These are phyloP conservation scores for Oscheius sp. DNA, from an alignment of 2,888 invertebrate species.

Conservation along the genomic window DNA sequence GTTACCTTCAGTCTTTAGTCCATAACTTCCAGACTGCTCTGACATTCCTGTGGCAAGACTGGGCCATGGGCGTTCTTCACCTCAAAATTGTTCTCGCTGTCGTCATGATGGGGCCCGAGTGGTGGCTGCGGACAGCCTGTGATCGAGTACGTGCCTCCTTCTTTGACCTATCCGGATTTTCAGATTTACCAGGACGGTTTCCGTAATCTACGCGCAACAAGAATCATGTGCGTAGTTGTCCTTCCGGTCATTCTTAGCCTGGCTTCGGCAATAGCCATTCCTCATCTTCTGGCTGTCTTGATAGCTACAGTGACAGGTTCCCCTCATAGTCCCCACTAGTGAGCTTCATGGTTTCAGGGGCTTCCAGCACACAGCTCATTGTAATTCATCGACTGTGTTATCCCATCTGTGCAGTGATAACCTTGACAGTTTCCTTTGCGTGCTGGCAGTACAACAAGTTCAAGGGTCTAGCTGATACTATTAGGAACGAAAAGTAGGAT, in stretches of 20 bases:
- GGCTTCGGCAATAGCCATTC: conserved; percentile 89
- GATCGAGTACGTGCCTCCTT: conserved; percentile 79
- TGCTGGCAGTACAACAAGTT: conserved; percentile 91
- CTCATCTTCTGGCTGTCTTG: conserved; percentile 88
- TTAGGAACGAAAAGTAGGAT: conserved; percentile 92
- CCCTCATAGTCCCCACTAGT: not conserved
- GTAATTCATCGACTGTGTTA: conserved; percentile 15
- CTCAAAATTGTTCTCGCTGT: conserved; percentile 96
- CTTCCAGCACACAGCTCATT: conserved; percentile 12
- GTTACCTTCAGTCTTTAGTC: conserved; percentile 74
- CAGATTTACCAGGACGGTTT: conserved; percentile 90
- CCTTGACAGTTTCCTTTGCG: not conserved
- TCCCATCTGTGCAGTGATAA: not conserved
- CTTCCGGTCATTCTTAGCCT: conserved; percentile 89
- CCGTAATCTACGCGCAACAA: conserved; percentile 88
- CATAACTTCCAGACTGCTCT: conserved; percentile 78
- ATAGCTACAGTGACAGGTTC: conserved; percentile 63
- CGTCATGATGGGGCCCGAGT: conserved; percentile 95
- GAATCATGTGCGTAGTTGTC: conserved; percentile 84
- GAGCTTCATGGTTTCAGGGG: conserved; percentile 3
- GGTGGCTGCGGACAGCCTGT: conserved; percentile 91
- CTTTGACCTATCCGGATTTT: conserved; percentile 27
- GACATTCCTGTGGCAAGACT: conserved; percentile 83
- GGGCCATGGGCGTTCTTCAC: conserved; percentile 96
- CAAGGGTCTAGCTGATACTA: conserved; percentile 92